Evolutionary conservation across 2,113 vertebrate genomes (phyloP), one percentile per base, ranked within the genome.

Genomic region (Chaetodon auriga): DNA sequence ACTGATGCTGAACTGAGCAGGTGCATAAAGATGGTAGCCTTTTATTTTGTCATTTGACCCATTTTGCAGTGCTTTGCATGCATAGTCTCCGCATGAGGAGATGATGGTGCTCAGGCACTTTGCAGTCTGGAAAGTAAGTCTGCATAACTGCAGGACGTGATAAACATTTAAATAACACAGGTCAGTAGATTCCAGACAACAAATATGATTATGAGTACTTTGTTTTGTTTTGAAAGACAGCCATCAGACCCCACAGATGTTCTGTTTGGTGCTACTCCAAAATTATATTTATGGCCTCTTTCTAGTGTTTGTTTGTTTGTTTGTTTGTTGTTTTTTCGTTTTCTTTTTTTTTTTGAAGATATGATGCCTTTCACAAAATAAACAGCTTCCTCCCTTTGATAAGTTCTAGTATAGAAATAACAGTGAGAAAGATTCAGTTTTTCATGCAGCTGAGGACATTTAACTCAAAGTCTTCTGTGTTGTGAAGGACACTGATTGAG

Each of bases 11-110:
- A 71, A 72, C 73, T 74, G 80, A 91, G 83, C 90, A 84, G 89
- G 76, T 90, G 88, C 82, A 61, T 12, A 51, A 85, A 85, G 48
- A 90, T 81, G 78, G 79, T 41, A 21, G 66, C 62, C 78, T 86
- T 87, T 83, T 68, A 63, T 76, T 84, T 89, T 81, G 80, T 83
- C 83, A 86, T 91, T 81, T 90, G 84, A 85, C 85, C 83, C 69
- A 84, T 81, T 83, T 90, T 64, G 81, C 75, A 43, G 51, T n/a
- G 55, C 43, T 81, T 80, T 83, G 71, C 57, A 54, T 75, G 49
- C 49, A 85, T 54, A 53, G 30, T 48, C 62, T 60, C 38, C 12
- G 53, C 73, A 2, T 62, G 70, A 66, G 43, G 74, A 76, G 69
- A 75, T 23, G 30, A 64, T 68, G 62, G 25, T 60, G 63, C 54